These are phyloP conservation scores for Zhuqinia jingwanae DNA, from an alignment of 2,888 invertebrate genomes.

Conservation along the genomic window DNA sequence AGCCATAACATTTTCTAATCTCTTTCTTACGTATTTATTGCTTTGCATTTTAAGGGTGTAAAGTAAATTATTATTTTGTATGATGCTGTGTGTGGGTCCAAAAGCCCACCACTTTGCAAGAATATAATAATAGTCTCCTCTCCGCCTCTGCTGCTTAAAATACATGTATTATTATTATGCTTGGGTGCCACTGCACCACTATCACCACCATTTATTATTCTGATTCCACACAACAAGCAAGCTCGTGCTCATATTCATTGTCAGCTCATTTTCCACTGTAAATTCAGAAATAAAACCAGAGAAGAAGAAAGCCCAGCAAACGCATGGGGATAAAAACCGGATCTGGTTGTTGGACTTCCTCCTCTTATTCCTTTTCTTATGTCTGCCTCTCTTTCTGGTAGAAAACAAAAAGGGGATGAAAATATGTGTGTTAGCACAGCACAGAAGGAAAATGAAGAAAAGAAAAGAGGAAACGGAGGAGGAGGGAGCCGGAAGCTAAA, in stretches of 20 bases:
- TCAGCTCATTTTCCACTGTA: constrained; percentile 54
- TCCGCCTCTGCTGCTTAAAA: neutral
- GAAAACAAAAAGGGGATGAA: constrained; percentile 34
- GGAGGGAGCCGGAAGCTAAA: constrained; percentile 61
- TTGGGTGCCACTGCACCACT: neutral
- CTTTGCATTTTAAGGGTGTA: constrained; percentile 9
- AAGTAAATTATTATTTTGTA: constrained; percentile 34
- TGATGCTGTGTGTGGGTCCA: neutral
- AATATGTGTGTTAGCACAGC: neutral
- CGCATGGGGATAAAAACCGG: constrained; percentile 55
- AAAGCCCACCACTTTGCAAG: neutral
- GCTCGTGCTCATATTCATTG: constrained; percentile 21
- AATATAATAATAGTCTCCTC: constrained; percentile 1
- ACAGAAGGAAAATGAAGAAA: neutral
- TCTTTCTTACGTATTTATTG: constrained; percentile 25
- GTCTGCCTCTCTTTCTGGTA: neutral
- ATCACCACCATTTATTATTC: neutral
- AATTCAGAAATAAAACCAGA: neutral
- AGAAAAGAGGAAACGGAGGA: constrained; percentile 35
- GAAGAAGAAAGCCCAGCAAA: constrained; percentile 5
- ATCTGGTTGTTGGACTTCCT: constrained; percentile 59
- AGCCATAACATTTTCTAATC: neutral
- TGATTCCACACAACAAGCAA: neutral
- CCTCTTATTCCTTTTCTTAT: constrained; percentile 29
- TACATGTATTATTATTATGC: neutral